Evolutionary conservation across 1,140 invertebrate genomes (phyloP), one percentile per base, ranked within the genome.

Genomic region (Cheumatopsyche charites): DNA sequence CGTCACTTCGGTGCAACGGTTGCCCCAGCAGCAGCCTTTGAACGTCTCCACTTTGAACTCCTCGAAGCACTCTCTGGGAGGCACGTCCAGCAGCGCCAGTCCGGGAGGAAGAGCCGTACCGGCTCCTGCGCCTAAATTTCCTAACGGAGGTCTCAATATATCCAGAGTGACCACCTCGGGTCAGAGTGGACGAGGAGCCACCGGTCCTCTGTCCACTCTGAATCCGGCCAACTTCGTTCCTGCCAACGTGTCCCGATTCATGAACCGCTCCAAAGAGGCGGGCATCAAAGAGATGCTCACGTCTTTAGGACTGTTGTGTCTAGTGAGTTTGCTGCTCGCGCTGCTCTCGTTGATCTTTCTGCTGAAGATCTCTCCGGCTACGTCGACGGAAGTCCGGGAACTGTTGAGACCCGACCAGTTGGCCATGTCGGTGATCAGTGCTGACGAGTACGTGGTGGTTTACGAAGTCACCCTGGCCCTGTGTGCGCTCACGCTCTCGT

Each of bases 391-490:
- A 80, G 84, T 80, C 70, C 78, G 84, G 78, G 72, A 88, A 79
- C 83, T 89, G 78, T 79, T 86, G 84, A 72, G 85, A 84, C 78
- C 85, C 78, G 82, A 85, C 82, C 74, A 76, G 82, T 75, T 79
- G 87, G 21, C 55, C 21, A 11, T 58, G 3, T 87, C 47, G 83
- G 88, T 74, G 87, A 85, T 72, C 87, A 88, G 67, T 82, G 71
- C 83, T 15, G 92, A 94, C 78, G 93, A 95, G 78, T 94, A 94
- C 77, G 89, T 91, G 21, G 89, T 93, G 71, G 92, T 96, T 26
- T 94, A 95, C 80, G 94, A 96, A 86, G 94, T 96, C 73, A 94
- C 94, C 1, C 84, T 96, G 74, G 94, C 93, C 5, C 84, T 96
- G 71, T 94, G 93, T 79, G 93, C 94, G 11, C 86, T 96, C 67